phyloP scores from a whole-genome alignment of 2,797 vertebrate genomes.

The Mionectes olivaceus region DNA sequence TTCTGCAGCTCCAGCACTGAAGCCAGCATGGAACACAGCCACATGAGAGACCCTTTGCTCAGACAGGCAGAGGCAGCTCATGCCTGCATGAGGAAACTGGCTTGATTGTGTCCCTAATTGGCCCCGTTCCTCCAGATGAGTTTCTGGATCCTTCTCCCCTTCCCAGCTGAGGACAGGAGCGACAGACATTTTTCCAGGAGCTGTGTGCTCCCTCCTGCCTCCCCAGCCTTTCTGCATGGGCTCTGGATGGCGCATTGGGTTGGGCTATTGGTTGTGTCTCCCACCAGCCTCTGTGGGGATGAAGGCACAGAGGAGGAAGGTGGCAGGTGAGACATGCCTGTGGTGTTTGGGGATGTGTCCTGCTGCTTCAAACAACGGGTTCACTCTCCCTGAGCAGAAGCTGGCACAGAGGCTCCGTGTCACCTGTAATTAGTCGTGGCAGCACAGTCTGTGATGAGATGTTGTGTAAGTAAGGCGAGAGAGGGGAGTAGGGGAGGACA shows the following conservation, averaged over 20 bases:
- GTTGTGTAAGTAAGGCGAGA: background rate
- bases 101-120: background rate
- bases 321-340: background rate
- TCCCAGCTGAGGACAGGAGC: background rate
- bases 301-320: background rate
- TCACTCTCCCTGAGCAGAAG: background rate
- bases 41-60: background rate
- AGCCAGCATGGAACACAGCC: rapidly evolving
- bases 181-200: background rate
- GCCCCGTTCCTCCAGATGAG: background rate
- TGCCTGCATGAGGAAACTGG: background rate
- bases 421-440: background rate
- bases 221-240: rapidly evolving
- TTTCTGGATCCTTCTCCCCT: background rate
- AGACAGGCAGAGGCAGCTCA: background rate
- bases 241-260: rapidly evolving
- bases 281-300: background rate
- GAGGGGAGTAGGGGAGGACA: background rate
- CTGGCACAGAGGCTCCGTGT: rapidly evolving
- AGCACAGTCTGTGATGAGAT: background rate
- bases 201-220: background rate
- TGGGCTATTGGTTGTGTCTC: background rate
- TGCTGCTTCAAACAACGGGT: background rate
- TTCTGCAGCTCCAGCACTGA: background rate
- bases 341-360: background rate